Evolutionary conservation across 2,888 invertebrate genomes (phyloP).

Genomic region (Cyclophora punctaria): DNA sequence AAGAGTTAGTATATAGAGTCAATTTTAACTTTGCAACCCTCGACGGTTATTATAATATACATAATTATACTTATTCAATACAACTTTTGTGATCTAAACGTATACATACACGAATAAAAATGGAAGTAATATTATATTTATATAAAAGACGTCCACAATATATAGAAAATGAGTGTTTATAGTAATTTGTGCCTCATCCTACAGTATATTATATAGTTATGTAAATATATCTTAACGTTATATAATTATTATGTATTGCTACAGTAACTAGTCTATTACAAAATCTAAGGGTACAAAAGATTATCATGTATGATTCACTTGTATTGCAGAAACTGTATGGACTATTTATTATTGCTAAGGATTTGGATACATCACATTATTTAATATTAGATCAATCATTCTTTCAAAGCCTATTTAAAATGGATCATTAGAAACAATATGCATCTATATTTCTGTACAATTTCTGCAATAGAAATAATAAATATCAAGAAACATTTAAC

Average conservation of each 20-base stretch:
- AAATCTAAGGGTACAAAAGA: slow-evolving; percentile 60
- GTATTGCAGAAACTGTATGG: slow-evolving; percentile 1
- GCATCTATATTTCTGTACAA: not conserved
- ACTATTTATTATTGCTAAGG: no score
- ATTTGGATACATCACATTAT: no score
- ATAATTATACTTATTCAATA: slow-evolving; percentile 30
- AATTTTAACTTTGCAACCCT: no score
- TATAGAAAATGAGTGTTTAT: slow-evolving; percentile 47
- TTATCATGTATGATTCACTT: slow-evolving; percentile 21
- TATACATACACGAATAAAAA: slow-evolving; percentile 52
- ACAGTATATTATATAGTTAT: slow-evolving; percentile 20
- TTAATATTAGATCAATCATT: no score
- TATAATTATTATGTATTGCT: slow-evolving; percentile 32
- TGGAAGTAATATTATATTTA: slow-evolving; percentile 32
- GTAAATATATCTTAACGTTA: slow-evolving; percentile 22
- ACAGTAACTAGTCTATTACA: slow-evolving; percentile 44
- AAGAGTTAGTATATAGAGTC: slow-evolving; percentile 9
- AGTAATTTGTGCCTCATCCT: slow-evolving; percentile 59
- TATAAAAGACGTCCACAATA: slow-evolving; percentile 48
- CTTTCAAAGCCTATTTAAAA: no score
- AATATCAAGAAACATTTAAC: slow-evolving; percentile 8
- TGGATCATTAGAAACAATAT: no score
- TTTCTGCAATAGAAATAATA: not conserved
- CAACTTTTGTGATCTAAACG: slow-evolving; percentile 35
- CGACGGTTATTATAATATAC: slow-evolving; percentile 5